Percentiles rank a stretch among this genome's conserved stretches.
Evolutionary conservation across 2,113 vertebrate genomes (phyloP).

Genomic region (Sarotherodon lohbergeri): DNA sequence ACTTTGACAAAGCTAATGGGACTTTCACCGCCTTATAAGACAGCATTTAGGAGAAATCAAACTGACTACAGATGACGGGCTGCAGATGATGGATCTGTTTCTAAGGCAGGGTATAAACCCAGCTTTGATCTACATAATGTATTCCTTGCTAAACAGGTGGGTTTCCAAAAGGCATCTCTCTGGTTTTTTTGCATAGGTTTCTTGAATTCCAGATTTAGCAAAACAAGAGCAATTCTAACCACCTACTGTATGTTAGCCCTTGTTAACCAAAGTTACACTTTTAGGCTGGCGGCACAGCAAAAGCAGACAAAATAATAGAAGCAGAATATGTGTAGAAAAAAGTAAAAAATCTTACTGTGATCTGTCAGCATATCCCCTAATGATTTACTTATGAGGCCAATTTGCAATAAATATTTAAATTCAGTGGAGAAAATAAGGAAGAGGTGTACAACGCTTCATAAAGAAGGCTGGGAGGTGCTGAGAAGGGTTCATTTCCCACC

Average conservation of each 20-base stretch:
- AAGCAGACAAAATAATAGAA: background rate
- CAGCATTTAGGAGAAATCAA: slow-evolving; percentile 4
- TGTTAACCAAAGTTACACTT: background rate
- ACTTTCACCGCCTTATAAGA: slow-evolving; percentile 20
- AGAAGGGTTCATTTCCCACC: background rate
- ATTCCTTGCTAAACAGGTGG: background rate
- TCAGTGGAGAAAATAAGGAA: background rate
- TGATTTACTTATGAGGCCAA: background rate
- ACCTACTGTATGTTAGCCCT: background rate
- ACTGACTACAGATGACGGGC: background rate
- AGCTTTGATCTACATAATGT: background rate
- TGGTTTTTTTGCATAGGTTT: background rate
- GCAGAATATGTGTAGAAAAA: background rate
- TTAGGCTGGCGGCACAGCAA: background rate
- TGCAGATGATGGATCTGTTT: background rate
- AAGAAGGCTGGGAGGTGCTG: background rate
- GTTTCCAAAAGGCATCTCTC: background rate
- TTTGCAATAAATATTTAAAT: background rate
- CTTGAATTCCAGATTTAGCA: background rate
- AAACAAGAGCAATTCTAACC: background rate
- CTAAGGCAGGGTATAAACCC: background rate
- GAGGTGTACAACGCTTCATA: background rate
- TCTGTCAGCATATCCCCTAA: background rate
- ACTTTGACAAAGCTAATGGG: background rate
- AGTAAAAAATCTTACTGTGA: background rate